A percentile compares a stretch with the other conserved stretches of the same genome.
These are phyloP conservation scores for Alfaro cultratus DNA, from an alignment of 2,797 vertebrate genomes.

Conservation along the genomic window DNA sequence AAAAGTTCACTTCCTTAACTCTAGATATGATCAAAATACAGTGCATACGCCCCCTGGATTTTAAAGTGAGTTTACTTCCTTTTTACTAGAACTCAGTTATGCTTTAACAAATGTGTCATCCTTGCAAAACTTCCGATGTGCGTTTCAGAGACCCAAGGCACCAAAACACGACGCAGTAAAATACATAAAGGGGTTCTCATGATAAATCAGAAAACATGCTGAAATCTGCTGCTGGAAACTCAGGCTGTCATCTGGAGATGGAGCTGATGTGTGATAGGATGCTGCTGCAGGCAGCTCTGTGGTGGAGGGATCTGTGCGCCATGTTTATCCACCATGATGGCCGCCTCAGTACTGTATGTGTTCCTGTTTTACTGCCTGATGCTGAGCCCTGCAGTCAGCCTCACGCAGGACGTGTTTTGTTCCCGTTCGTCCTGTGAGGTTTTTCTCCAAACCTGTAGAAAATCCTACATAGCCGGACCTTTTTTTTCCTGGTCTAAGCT, in stretches of 20 bases:
- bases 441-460: neutral
- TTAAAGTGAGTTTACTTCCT: neutral
- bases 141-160: neutral
- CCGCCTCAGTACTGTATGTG: neutral
- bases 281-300: neutral
- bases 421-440: neutral
- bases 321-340: neutral
- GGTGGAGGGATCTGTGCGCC: neutral
- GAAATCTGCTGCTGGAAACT: neutral
- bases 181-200: neutral
- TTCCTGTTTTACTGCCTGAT: neutral
- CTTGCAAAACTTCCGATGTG: neutral
- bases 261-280: neutral
- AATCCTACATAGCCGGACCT: neutral
- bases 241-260: neutral
- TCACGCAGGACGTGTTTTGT: neutral
- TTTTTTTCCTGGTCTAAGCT: neutral
- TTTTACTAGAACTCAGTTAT: neutral
- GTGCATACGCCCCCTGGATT: neutral
- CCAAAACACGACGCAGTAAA: neutral
- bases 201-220: neutral
- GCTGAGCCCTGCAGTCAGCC: neutral
- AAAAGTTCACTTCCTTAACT: neutral
- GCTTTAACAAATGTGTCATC: neutral
- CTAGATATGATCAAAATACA: neutral